Evolutionary conservation across 2,888 invertebrate species (phyloP).

Genomic region (Heliconius ismenius): DNA sequence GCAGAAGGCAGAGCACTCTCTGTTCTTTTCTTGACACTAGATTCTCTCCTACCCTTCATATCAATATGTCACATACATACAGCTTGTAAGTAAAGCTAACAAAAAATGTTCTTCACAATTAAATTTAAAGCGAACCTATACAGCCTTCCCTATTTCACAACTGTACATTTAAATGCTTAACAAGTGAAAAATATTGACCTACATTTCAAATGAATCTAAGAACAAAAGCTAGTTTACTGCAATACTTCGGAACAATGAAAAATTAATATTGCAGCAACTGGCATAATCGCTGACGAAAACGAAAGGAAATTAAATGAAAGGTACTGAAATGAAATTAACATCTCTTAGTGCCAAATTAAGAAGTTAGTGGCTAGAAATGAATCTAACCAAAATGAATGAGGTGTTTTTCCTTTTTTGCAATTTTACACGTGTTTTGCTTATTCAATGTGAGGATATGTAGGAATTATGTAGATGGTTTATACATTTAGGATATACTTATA

Average conservation of each 20-base stretch:
- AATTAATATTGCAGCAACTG: constrained; percentile 19
- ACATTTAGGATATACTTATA: no score
- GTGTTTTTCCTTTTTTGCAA: no score
- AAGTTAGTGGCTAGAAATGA: not conserved
- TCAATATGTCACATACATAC: no score
- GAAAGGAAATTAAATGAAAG: not conserved
- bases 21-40: no score
- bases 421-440: not conserved
- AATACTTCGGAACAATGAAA: constrained; percentile 20
- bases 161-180: constrained; percentile 11
- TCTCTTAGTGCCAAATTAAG: constrained; percentile 10
- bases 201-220: constrained; percentile 6
- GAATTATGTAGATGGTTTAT: no score
- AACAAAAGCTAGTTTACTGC: constrained; percentile 24
- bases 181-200: constrained; percentile 12
- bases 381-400: not conserved
- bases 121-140: not conserved
- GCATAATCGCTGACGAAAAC: constrained; percentile 19
- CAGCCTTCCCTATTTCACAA: not conserved
- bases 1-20: not conserved
- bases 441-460: not conserved
- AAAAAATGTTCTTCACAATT: not conserved
- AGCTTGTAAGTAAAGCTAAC: not conserved
- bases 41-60: no score
- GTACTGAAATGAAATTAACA: constrained; percentile 12